Conservation (phyloP, 2,113 vertebrate genomes). For the Bagarius yarrelli region DNA sequence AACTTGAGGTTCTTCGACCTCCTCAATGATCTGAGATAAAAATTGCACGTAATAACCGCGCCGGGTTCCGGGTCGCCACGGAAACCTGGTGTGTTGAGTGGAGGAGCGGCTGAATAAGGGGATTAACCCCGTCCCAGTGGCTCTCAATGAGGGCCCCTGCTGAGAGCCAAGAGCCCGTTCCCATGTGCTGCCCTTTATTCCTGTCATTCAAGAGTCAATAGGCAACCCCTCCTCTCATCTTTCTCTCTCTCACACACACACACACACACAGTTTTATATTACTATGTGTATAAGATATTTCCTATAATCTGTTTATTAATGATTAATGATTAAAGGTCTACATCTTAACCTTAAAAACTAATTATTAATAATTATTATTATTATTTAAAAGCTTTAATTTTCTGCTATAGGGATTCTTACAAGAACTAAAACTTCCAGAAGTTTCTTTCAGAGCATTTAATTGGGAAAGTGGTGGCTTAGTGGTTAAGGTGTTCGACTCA, state of each 20-base stretch:
- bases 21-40: conserved; percentile 65
- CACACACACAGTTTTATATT: conserved; percentile 15
- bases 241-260: conserved; percentile 22
- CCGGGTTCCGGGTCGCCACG: conserved; percentile 65
- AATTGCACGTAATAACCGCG: conserved; percentile 72
- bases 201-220: conserved; percentile 53
- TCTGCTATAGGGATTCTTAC: not conserved
- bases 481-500: too few species aligned
- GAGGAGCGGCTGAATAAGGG: conserved; percentile 70
- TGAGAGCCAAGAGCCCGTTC: conserved; percentile 57
- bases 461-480: not conserved
- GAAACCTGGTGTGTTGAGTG: conserved; percentile 59
- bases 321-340: not conserved
- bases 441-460: not conserved
- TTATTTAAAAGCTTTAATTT: not conserved
- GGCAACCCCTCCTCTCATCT: conserved; percentile 32
- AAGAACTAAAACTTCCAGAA: not conserved
- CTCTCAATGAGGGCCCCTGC: conserved; percentile 64
- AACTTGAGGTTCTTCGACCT: conserved; percentile 55
- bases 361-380: too few species aligned
- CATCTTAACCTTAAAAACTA: not conserved
- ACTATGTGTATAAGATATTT: not conserved
- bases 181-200: conserved; percentile 63
- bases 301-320: conserved; percentile 8
- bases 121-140: conserved; percentile 74